Evolutionary conservation across 2,113 vertebrate species (phyloP).

Genomic region (Eolophus roseicapilla): DNA sequence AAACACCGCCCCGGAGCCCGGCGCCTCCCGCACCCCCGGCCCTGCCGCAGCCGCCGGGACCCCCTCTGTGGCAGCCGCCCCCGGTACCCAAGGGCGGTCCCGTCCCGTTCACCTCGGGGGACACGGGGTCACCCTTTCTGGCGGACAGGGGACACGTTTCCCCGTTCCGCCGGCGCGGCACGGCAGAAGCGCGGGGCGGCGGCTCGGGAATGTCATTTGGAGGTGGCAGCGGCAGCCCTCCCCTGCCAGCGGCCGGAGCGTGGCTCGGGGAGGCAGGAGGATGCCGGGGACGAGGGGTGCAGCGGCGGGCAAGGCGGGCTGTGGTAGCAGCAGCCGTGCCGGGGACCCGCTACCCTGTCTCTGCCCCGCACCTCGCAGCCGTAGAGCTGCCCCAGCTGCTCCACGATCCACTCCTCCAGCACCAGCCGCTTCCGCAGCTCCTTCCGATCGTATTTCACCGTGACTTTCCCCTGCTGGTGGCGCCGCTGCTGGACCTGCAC

Average conservation of each 20-base stretch:
- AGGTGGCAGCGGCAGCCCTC: not conserved
- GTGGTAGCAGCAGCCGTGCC: not conserved
- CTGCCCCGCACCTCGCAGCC: slow-evolving; percentile 87
- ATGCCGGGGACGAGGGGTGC: not conserved
- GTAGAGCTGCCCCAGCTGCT: slow-evolving; percentile 92
- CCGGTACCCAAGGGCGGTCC: not conserved
- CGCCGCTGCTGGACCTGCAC: slow-evolving; percentile 75
- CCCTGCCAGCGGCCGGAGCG: not conserved
- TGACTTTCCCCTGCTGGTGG: slow-evolving; percentile 94
- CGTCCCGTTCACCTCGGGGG: not conserved
- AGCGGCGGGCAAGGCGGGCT: not conserved
- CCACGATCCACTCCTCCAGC: slow-evolving; percentile 97
- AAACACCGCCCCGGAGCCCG: not conserved
- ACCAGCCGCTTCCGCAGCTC: slow-evolving; percentile 93
- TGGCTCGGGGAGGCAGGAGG: not conserved
- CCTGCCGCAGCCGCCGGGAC: not conserved
- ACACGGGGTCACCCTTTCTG: not conserved
- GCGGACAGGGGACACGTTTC: not conserved
- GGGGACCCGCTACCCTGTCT: not conserved
- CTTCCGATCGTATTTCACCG: slow-evolving; percentile 96
- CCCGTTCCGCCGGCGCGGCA: not conserved
- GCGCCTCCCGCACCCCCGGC: not conserved
- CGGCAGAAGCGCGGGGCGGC: not conserved
- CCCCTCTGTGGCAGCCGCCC: not conserved
- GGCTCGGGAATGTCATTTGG: slow-evolving; percentile 41